These are phyloP conservation scores for Mustelus asterias DNA, from an alignment of 2,113 vertebrate genomes.

Conservation along the genomic window DNA sequence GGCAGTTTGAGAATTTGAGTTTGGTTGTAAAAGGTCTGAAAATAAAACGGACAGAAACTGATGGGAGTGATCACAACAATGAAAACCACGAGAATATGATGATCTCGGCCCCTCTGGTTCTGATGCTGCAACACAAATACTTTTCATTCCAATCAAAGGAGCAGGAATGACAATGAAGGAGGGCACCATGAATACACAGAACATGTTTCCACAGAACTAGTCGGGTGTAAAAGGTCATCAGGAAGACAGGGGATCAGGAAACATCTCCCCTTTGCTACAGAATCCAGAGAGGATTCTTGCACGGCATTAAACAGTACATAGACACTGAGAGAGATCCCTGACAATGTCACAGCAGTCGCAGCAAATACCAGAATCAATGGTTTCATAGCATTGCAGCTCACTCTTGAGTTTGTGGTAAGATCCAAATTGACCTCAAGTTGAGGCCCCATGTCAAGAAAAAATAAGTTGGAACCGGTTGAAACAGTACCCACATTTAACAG, in stretches of 20 bases:
- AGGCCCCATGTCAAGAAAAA: background rate
- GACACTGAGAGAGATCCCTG: background rate
- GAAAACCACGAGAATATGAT: too few relatives aligned
- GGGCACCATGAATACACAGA: background rate
- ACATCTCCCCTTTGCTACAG: background rate
- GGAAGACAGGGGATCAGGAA: background rate
- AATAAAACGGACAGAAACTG: background rate
- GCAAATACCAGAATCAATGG: background rate
- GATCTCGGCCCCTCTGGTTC: too few relatives aligned
- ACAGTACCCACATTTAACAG: too few relatives aligned
- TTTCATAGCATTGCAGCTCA: background rate
- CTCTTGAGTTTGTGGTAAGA: too few relatives aligned
- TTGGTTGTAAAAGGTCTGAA: background rate
- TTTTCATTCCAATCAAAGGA: too few relatives aligned
- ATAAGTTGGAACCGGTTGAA: too few relatives aligned
- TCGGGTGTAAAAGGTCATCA: background rate
- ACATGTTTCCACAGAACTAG: background rate
- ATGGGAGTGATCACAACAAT: background rate
- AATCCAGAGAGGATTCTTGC: background rate
- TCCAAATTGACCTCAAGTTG: background rate
- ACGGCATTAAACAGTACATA: background rate
- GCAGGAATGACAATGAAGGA: background rate
- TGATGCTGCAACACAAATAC: too few relatives aligned
- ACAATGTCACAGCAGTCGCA: background rate
- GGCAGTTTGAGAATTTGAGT: background rate